A percentile compares a stretch with the other conserved stretches of the same genome.
Conservation (phyloP, 2,797 vertebrate genomes). For the Sandelia bainsii region DNA sequence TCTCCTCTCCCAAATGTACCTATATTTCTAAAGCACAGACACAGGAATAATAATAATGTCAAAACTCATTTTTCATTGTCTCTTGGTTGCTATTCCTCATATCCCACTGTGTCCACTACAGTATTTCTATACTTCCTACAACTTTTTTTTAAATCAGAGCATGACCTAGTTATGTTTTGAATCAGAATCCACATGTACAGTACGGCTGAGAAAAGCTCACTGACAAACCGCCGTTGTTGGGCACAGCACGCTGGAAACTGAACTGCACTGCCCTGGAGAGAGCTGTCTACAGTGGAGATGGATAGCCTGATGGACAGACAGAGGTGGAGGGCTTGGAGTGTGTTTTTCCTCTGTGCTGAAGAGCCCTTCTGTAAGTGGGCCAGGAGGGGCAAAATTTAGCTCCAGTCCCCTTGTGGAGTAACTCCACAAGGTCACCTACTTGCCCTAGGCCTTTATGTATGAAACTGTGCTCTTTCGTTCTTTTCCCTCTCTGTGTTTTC, state of each 20-base stretch:
- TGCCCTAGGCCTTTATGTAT: slow-evolving; percentile 66
- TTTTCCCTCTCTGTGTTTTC: slow-evolving; percentile 19
- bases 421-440: slow-evolving; percentile 81
- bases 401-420: slow-evolving; percentile 70
- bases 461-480: slow-evolving; percentile 48
- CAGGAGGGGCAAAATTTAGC: slow-evolving; percentile 79
- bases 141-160: slow-evolving; percentile 32
- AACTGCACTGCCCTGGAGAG: slow-evolving; percentile 54
- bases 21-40: slow-evolving; percentile 24
- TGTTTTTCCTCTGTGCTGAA: slow-evolving; percentile 67
- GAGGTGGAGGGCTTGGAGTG: slow-evolving; percentile 56
- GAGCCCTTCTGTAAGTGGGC: slow-evolving; percentile 75
- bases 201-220: slow-evolving; percentile 47
- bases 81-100: slow-evolving; percentile 37
- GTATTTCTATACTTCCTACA: slow-evolving; percentile 39
- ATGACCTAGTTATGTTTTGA: slow-evolving; percentile 73
- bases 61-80: slow-evolving; percentile 38
- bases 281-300: slow-evolving; percentile 63
- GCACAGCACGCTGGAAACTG: slow-evolving; percentile 53
- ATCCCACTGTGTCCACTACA: slow-evolving; percentile 26
- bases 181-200: slow-evolving; percentile 66
- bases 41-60: slow-evolving; percentile 39
- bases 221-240: slow-evolving; percentile 54
- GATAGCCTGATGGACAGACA: slow-evolving; percentile 74
- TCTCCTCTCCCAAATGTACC: slow-evolving; percentile 28